Evolutionary conservation across 53 echinoderm and acorn worm genomes (phyloP).

Genomic region (Actinopyga echinites): DNA sequence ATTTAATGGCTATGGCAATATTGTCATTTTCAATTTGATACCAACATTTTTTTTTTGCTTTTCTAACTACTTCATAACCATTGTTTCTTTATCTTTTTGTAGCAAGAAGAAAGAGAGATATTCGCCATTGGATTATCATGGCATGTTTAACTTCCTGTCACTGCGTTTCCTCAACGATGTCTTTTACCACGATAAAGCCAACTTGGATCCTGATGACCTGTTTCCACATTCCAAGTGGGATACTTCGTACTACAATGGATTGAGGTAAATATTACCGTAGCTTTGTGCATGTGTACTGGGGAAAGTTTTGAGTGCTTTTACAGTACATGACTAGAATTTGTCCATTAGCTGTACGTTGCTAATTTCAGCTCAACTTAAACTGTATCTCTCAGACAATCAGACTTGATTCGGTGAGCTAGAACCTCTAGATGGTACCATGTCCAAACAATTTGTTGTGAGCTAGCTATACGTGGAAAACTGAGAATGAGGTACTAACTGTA

Average conservation of each 20-base stretch:
- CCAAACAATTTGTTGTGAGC: no score
- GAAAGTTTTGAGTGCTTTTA: not conserved
- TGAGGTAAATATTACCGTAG: conserved; percentile 53
- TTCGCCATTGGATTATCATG: conserved; percentile 69
- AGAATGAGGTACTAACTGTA: no score
- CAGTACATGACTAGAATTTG: no score
- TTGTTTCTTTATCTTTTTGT: not conserved
- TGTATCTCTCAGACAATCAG: no score
- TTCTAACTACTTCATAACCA: not conserved
- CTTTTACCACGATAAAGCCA: conserved; percentile 67
- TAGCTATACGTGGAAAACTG: no score
- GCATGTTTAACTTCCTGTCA: conserved; percentile 70
- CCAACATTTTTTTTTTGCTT: no score
- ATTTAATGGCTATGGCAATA: no score
- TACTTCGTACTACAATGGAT: conserved; percentile 63
- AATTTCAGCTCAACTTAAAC: no score
- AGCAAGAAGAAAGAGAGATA: conserved; percentile 5
- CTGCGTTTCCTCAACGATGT: conserved; percentile 71
- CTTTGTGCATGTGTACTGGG: not conserved
- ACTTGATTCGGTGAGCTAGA: no score
- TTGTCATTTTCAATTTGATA: no score
- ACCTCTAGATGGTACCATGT: no score
- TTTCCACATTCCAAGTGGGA: conserved; percentile 63
- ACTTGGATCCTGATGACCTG: conserved; percentile 61
- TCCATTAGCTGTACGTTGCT: no score